Evolutionary conservation across 2,888 invertebrate species (phyloP), one percentile per base, ranked within the genome.

Genomic region (Conistra vaccinii): DNA sequence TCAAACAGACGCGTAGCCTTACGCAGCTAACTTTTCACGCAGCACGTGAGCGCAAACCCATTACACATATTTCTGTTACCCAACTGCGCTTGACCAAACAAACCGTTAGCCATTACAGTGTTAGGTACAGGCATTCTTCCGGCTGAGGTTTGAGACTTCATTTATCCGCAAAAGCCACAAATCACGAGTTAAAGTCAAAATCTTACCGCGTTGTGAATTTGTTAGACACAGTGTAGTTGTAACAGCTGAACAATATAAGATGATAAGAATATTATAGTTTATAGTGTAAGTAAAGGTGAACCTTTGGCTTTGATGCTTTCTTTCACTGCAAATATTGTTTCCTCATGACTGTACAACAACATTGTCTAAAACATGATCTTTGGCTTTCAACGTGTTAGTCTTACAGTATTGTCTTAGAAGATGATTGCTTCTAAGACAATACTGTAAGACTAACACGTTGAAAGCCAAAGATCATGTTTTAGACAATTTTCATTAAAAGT

Each of bases 31-130:
- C 10, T 42, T 45, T 70, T 55, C 48, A 63, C 57, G 61, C 74
- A 29, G 45, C 73, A 66, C 17, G 70, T 79, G 73, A 45, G 69
- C 55, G n/a, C 53, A 58, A 55, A 69, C 20, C 29, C 69, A 83
- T 70, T 66, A 68, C 51, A 70, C 51, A 80, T 84, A 81, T 65
- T 80, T 61, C 65, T 69, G 65, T 68, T 48, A 71, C 70, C 57
- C 76, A 17, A 71, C 81, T 72, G 84, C 61, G 69, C 58, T 65
- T 84, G 76, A 72, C 45, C 76, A 71, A 70, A 72, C 58, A 72
- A 69, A 81, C 79, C 83, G 80, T 79, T 76, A 84, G 32, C 69
- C 58, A 72, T 69, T 72, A 60, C 66, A 83, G 51, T 48, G 39
- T 83, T 82, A 60, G 55, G 39, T 58, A 57, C 66, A 51, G 17